Percentiles rank a stretch among this genome's conserved stretches.
Conservation (phyloP, 1,140 invertebrate genomes). For the Zaprionus lachaisei region DNA sequence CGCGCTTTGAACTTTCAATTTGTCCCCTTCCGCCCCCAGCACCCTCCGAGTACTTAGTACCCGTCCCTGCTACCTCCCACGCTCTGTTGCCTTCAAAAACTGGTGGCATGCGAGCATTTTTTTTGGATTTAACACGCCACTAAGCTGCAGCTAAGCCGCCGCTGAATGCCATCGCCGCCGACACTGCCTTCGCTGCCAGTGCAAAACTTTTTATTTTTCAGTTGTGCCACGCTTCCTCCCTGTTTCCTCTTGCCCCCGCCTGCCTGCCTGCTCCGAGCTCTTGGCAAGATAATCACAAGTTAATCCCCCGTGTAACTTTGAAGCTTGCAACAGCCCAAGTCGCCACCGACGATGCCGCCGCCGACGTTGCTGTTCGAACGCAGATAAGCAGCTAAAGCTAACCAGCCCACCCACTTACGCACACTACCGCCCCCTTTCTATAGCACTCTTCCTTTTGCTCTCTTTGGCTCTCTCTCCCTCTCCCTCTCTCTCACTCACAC, state of each 20-base stretch:
- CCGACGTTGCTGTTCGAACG: conserved; percentile 57
- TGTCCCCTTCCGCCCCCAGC: neutral
- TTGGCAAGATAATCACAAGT: conserved; percentile 77
- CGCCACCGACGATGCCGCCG: neutral
- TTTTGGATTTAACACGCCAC: conserved; percentile 53
- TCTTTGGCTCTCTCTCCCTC: too few relatives aligned
- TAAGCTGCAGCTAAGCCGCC: conserved; percentile 64
- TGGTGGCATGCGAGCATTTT: conserved; percentile 32
- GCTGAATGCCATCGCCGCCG: conserved; percentile 32
- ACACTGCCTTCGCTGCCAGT: neutral
- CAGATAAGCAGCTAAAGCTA: conserved; percentile 69
- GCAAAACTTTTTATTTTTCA: conserved; percentile 40
- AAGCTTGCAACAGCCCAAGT: conserved; percentile 48
- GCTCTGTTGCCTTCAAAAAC: neutral
- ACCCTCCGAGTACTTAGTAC: neutral
- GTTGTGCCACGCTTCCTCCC: neutral
- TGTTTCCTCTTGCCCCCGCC: neutral
- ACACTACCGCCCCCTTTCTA: neutral
- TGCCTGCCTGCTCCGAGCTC: conserved; percentile 7
- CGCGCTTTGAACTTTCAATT: conserved; percentile 57
- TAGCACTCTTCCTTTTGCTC: too few relatives aligned
- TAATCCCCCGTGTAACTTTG: conserved; percentile 76
- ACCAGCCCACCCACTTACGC: conserved; percentile 13
- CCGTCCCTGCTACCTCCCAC: neutral
- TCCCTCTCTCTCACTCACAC: neutral